phyloP scores from a whole-genome alignment of 2,797 vertebrate species.

The Salmo trutta region DNA sequence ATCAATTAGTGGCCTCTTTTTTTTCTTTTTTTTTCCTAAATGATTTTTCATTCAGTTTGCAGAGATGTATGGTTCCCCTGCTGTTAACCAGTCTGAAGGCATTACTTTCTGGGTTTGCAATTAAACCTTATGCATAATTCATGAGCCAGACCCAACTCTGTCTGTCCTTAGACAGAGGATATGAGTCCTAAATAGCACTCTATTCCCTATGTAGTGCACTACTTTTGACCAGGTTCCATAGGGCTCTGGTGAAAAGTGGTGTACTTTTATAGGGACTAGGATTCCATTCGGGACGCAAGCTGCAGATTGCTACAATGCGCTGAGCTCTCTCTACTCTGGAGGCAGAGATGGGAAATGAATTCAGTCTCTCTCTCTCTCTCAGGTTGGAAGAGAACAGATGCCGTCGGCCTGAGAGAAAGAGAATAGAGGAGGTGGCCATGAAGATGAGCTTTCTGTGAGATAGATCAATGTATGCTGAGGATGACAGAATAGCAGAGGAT shows the following conservation, averaged over 20 bases:
- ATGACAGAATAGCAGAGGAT: not conserved
- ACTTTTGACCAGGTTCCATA: not conserved
- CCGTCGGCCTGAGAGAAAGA: not conserved
- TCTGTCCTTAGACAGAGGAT: not conserved
- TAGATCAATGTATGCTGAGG: not conserved
- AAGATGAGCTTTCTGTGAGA: not conserved
- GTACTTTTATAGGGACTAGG: not conserved
- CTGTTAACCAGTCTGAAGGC: constrained; percentile 87
- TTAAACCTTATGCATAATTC: constrained; percentile 87
- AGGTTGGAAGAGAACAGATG: constrained; percentile 5
- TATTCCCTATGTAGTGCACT: not conserved
- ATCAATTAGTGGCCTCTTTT: constrained; percentile 77
- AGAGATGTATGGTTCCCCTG: constrained; percentile 85
- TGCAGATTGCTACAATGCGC: not conserved
- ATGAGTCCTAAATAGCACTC: not conserved
- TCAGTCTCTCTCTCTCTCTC: constrained; percentile 43
- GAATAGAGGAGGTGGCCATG: not conserved
- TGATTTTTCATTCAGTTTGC: constrained; percentile 82
- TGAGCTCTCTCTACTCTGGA: constrained; percentile 58
- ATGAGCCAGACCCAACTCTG: constrained; percentile 73
- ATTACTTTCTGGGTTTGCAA: constrained; percentile 89
- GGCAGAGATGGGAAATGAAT: constrained; percentile 81
- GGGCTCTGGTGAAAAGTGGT: not conserved
- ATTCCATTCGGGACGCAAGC: not conserved
- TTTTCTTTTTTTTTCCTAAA: constrained; percentile 36